phyloP scores from a whole-genome alignment of 2,113 vertebrate species.

The Reinhardtius hippoglossoides region DNA sequence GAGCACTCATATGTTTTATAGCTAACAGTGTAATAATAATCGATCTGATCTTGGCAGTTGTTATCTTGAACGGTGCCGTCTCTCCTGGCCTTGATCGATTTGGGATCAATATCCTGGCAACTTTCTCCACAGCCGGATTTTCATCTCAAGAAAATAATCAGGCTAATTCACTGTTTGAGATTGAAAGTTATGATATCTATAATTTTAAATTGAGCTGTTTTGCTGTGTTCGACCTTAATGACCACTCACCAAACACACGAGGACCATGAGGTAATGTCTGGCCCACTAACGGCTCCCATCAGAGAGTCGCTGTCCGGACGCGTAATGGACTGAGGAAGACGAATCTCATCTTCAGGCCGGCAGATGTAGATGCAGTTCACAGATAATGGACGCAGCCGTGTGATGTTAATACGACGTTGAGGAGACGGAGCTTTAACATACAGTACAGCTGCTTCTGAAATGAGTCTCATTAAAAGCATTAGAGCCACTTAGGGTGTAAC shows the following conservation, averaged over 20 bases:
- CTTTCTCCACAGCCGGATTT: not conserved
- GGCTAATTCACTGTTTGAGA: not conserved
- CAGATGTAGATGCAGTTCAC: conserved; percentile 54
- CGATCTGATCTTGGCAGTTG: not conserved
- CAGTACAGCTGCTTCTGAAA: conserved; percentile 7
- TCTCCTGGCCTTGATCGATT: too few relatives aligned
- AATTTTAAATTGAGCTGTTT: not conserved
- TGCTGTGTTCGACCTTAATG: not conserved
- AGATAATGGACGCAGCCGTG: conserved; percentile 40
- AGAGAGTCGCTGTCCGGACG: conserved; percentile 40
- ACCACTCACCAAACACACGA: conserved; percentile 32
- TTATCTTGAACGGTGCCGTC: not conserved
- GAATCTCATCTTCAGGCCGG: conserved; percentile 55
- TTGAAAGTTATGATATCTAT: not conserved
- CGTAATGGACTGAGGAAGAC: conserved; percentile 59
- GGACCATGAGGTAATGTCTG: conserved; percentile 40
- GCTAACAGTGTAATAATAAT: not conserved
- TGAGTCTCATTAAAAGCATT: conserved; percentile 18
- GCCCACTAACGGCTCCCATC: conserved; percentile 26
- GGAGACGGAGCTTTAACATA: conserved; percentile 32
- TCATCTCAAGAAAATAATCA: not conserved
- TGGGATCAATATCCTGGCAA: not conserved
- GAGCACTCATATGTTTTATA: not conserved
- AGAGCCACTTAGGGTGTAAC: not conserved
- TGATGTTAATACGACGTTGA: conserved; percentile 28